These are phyloP conservation scores for Ammodytes dubius DNA, from an alignment of 2,113 vertebrate genomes.

Conservation along the genomic window DNA sequence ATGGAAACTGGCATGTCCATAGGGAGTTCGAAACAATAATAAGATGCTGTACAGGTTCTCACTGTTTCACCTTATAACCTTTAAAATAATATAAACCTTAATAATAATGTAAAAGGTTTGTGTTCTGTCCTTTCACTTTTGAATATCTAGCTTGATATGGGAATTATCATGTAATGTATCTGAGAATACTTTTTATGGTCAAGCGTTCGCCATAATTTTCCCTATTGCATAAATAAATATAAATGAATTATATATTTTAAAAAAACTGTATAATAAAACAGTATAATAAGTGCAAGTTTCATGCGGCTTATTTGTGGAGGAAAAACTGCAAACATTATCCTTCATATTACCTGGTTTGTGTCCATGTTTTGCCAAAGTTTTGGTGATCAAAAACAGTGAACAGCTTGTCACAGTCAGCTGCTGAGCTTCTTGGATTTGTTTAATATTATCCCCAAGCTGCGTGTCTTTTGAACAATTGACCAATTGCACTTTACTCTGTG, in stretches of 20 bases:
- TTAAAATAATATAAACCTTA: conserved; percentile 31
- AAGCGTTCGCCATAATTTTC: not conserved
- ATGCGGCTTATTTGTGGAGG: not conserved
- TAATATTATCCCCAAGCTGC: conserved; percentile 9
- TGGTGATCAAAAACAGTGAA: not conserved
- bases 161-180: not conserved
- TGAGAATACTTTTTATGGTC: not conserved
- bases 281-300: not conserved
- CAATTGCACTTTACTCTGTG: conserved; percentile 38
- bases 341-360: not conserved
- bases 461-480: not conserved
- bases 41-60: conserved; percentile 46
- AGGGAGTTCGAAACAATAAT: conserved; percentile 36
- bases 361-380: not conserved
- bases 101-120: conserved; percentile 24
- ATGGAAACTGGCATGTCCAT: conserved; percentile 34
- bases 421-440: conserved; percentile 29
- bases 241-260: too few relatives aligned
- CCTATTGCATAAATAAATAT: not conserved
- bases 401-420: conserved; percentile 5
- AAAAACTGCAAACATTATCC: not conserved
- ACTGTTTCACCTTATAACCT: conserved; percentile 50
- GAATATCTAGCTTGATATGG: not conserved
- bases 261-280: too few relatives aligned
- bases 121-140: conserved; percentile 6